Percentiles rank a stretch among this genome's conserved stretches.
Conservation (phyloP, 2,888 invertebrate species). For the Papilio gigon region DNA sequence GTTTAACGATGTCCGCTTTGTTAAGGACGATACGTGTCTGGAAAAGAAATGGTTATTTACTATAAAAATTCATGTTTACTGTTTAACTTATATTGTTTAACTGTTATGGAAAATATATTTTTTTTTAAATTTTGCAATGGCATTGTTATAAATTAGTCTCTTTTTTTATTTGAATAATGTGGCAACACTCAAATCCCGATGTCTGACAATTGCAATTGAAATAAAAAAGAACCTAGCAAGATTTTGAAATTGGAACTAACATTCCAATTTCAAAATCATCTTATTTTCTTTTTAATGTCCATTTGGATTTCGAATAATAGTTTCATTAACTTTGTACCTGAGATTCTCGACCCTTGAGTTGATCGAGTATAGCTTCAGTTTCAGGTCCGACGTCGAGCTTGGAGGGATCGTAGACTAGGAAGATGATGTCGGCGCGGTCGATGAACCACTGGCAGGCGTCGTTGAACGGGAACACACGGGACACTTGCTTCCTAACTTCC, state of each 20-base stretch:
- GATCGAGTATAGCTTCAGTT: constrained; percentile 96
- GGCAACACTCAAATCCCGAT: too few relatives aligned
- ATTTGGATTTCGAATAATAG: background rate
- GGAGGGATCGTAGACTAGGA: constrained; percentile 96
- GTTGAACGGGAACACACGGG: constrained; percentile 96
- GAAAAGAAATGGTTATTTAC: constrained; percentile 33
- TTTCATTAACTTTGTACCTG: constrained; percentile 85
- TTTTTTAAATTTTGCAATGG: too few relatives aligned
- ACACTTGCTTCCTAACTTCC: constrained; percentile 96
- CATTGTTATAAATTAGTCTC: too few relatives aligned
- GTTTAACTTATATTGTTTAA: too few relatives aligned
- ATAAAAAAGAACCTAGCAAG: too few relatives aligned
- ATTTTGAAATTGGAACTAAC: too few relatives aligned
- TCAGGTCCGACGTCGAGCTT: constrained; percentile 97
- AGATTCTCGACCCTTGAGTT: constrained; percentile 95
- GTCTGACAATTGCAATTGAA: too few relatives aligned
- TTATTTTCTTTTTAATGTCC: background rate
- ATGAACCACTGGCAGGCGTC: constrained; percentile 99
- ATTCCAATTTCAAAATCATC: too few relatives aligned
- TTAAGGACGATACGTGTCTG: constrained; percentile 96
- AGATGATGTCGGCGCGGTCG: constrained; percentile 96
- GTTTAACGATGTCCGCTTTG: constrained; percentile 96
- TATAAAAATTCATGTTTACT: too few relatives aligned
- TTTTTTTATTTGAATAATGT: too few relatives aligned
- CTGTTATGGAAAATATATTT: background rate